Conservation (phyloP, 64 coral and sea anemone species). For the Montipora capricornis region DNA sequence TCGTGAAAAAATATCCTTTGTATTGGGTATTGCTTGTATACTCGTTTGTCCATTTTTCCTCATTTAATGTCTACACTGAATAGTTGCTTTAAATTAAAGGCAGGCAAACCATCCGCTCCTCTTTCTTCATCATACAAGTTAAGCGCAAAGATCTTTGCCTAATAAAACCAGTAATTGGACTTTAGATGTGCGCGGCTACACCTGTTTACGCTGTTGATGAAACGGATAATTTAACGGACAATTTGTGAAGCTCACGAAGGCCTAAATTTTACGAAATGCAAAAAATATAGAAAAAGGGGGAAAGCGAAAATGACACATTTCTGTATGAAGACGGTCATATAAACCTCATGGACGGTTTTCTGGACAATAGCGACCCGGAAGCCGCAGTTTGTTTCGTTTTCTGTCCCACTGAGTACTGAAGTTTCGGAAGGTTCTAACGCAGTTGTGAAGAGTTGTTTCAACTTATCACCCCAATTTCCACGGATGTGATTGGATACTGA, state of each 20-base stretch:
- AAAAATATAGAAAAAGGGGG: not conserved
- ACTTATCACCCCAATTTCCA: not conserved
- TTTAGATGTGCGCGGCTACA: not conserved
- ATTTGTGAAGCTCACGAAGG: not conserved
- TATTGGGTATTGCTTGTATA: not conserved
- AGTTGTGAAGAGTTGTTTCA: not conserved
- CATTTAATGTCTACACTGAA: not conserved
- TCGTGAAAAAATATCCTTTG: not conserved
- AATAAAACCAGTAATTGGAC: not conserved
- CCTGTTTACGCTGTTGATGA: not conserved
- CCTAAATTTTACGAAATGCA: not conserved
- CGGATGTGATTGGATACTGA: slow-evolving; percentile 40
- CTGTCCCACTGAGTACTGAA: too few species aligned
- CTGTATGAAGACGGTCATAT: not conserved
- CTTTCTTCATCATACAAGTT: not conserved
- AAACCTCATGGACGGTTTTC: not conserved
- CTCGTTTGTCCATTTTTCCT: not conserved
- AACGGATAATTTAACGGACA: not conserved
- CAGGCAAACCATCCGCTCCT: not conserved
- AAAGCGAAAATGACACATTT: not conserved
- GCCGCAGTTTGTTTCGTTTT: not conserved
- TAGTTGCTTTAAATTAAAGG: not conserved
- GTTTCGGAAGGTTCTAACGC: too few species aligned
- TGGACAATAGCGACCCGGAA: not conserved
- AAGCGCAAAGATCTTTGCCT: not conserved